phyloP scores from a whole-genome alignment of 2,113 vertebrate genomes.

The Rhagologus leucostigma region DNA sequence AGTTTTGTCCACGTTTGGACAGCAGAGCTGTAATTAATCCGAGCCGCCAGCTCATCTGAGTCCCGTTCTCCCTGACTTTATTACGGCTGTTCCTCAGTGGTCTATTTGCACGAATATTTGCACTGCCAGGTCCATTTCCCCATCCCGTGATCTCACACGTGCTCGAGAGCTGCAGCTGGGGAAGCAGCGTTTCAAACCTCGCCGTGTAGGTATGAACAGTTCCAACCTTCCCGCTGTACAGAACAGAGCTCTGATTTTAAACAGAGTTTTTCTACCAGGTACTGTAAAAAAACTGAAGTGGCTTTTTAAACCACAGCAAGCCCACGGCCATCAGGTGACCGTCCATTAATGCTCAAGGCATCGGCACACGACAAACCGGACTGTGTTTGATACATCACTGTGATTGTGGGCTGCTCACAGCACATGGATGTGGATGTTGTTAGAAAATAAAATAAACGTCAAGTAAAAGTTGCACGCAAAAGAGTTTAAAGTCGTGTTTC shows the following conservation, averaged over 20 bases:
- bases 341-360: background rate
- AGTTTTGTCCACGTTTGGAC: background rate
- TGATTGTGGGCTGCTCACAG: background rate
- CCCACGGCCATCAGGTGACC: background rate
- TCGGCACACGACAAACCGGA: background rate
- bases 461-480: constrained; percentile 13
- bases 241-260: background rate
- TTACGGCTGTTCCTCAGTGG: background rate
- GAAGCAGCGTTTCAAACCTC: background rate
- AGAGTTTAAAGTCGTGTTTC: background rate
- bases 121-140: background rate
- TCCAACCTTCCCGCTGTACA: background rate
- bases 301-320: background rate
- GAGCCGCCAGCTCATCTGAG: background rate
- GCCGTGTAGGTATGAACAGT: background rate
- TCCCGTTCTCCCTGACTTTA: background rate
- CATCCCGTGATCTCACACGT: background rate
- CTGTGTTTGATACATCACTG: background rate
- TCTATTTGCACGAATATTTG: background rate
- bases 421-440: background rate
- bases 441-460: background rate
- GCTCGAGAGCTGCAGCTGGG: background rate
- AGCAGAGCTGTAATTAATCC: background rate
- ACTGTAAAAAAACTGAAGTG: background rate
- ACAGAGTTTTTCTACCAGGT: background rate